Conservation (phyloP, 2,888 invertebrate species). For the Junonia oenone region DNA sequence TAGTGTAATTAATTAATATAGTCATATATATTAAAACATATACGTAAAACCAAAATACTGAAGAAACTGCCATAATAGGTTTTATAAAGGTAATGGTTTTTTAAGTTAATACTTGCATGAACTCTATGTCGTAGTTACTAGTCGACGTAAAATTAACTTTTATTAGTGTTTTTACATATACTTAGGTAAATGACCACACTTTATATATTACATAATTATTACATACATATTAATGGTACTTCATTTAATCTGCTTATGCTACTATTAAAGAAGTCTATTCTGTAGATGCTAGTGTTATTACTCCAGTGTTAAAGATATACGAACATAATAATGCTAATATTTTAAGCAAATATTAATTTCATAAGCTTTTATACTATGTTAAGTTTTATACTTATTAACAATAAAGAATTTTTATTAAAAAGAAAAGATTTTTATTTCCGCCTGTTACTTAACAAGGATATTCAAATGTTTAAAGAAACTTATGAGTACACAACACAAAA, state of each 20-base stretch:
- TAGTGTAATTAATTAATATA: background rate
- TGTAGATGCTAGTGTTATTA: too few species aligned
- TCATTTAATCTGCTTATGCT: too few species aligned
- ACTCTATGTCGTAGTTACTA: background rate
- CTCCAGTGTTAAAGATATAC: too few species aligned
- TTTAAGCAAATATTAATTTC: too few species aligned
- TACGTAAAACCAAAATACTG: background rate
- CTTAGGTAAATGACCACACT: too few species aligned
- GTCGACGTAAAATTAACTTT: background rate
- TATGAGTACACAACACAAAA: background rate
- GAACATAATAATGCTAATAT: too few species aligned
- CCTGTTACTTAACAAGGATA: background rate
- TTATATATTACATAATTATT: too few species aligned
- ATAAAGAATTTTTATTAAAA: background rate
- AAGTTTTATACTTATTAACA: constrained; percentile 1
- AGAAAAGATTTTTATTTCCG: background rate
- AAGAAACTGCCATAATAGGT: background rate
- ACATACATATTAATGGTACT: too few species aligned
- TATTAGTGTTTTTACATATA: too few species aligned
- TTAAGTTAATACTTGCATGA: background rate
- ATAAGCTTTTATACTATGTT: background rate
- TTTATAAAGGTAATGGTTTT: background rate
- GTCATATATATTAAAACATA: background rate
- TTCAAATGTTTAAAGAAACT: background rate
- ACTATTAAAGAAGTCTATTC: too few species aligned